These are phyloP conservation scores for Rhadina sibilatrix DNA, from an alignment of 2,113 vertebrate species.

Conservation along the genomic window DNA sequence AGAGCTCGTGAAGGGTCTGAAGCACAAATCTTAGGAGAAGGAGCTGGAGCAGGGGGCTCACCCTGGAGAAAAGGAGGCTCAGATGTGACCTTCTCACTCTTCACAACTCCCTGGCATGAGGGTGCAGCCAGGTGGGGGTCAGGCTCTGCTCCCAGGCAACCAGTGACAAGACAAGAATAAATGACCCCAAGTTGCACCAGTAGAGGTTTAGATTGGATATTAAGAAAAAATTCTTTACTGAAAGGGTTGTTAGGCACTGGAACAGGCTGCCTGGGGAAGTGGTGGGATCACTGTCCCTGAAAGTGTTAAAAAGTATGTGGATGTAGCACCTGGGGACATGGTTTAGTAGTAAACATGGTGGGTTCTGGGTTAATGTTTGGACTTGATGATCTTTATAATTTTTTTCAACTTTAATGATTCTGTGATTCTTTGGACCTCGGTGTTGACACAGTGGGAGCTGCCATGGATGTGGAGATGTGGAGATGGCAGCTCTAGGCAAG, in stretches of 20 bases:
- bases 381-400: not conserved
- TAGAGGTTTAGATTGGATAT: not conserved
- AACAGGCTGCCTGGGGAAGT: not conserved
- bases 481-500: not conserved
- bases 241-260: not conserved
- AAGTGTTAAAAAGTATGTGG: not conserved
- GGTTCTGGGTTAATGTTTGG: not conserved
- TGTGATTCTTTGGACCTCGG: not conserved
- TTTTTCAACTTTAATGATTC: not conserved
- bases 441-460: not conserved
- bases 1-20: not conserved
- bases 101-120: not conserved
- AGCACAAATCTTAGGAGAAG: not conserved
- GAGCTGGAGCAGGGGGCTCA: accelerated
- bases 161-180: not conserved
- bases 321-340: not conserved
- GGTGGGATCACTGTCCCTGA: not conserved
- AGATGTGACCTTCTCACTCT: not conserved
- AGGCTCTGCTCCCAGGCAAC: not conserved
- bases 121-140: not conserved
- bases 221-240: not conserved
- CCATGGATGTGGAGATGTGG: not conserved
- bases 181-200: not conserved
- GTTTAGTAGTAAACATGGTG: not conserved
- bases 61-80: not conserved